Evolutionary conservation across 2,888 invertebrate genomes (phyloP), one percentile per base, ranked within the genome.

Genomic region (Argyresthia albistria): DNA sequence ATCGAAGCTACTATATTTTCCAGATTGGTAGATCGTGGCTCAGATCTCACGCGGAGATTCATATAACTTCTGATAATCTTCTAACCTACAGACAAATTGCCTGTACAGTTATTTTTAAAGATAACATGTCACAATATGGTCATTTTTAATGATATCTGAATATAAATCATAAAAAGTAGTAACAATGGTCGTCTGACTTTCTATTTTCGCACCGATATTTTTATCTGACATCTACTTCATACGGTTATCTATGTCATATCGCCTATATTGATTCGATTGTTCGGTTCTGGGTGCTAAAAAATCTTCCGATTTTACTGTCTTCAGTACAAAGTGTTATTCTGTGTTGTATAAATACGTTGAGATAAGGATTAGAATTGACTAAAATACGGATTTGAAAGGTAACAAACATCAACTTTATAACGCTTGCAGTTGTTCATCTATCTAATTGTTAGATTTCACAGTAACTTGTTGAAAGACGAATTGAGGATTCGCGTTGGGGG

Each of bases 151-250:
- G 39, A 9, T 39, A 39, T 39, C n/a, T 39, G 9, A n/a, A 11
- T 9, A 39, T n/a, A 39, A 39, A 11, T 39, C 39, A 39, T 39
- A 39, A 39, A n/a, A 39, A 39, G n/a, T 39, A 39, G 9, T 39
- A 39, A 39, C 39, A 39, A 39, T 39, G n/a, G 39, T n/a, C 8
- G 7, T 36, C 36, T 9, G 8, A 57, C 76, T 81, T 80, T 81
- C 80, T 74, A 65, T 71, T 72, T 77, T 80, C 75, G 70, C 80
- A 78, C 76, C 69, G 63, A 69, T 70, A 68, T 69, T 51, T 54
- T 54, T 14, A 25, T 36, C 36, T 36, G 8, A 48, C 36, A 48
- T 12, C 12, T 48, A n/a, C 35, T n/a, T n/a, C n/a, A n/a, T n/a
- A 25, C 25, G 25, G 25, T 47, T 47, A 47, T 47, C 39, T 39